A percentile compares a stretch with the other conserved stretches of the same genome.
phyloP scores from a whole-genome alignment of 2,113 vertebrate species.

The Hippopotamus amphibius region DNA sequence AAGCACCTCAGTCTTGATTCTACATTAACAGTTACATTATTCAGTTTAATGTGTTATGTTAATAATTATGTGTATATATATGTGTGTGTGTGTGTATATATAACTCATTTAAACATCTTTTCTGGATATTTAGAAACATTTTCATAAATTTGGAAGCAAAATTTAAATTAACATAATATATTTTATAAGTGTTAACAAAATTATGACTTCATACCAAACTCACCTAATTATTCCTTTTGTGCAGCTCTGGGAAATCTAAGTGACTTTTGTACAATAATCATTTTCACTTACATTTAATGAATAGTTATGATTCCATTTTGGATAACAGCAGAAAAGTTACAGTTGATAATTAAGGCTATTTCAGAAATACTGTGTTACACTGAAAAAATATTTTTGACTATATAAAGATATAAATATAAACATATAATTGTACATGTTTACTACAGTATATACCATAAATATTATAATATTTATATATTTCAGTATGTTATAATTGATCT shows the following conservation, averaged over 20 bases:
- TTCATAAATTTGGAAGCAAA: background rate
- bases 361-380: background rate
- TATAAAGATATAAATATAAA: background rate
- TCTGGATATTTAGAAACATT: background rate
- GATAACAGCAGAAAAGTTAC: background rate
- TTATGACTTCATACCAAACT: background rate
- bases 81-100: background rate
- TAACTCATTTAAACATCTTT: background rate
- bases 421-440: background rate
- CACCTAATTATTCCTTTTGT: background rate
- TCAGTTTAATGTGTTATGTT: background rate
- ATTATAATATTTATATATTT: background rate
- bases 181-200: background rate
- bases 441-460: background rate
- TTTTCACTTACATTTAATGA: slow-evolving; percentile 10
- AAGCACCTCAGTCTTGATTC: background rate
- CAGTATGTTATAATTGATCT: background rate
- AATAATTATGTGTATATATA: background rate
- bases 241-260: background rate
- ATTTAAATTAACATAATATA: background rate
- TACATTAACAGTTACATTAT: background rate
- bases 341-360: background rate
- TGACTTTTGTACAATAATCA: background rate
- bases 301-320: background rate
- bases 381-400: background rate